Evolutionary conservation across 2,797 vertebrate genomes (phyloP).

Genomic region (Coreius guichenoti): DNA sequence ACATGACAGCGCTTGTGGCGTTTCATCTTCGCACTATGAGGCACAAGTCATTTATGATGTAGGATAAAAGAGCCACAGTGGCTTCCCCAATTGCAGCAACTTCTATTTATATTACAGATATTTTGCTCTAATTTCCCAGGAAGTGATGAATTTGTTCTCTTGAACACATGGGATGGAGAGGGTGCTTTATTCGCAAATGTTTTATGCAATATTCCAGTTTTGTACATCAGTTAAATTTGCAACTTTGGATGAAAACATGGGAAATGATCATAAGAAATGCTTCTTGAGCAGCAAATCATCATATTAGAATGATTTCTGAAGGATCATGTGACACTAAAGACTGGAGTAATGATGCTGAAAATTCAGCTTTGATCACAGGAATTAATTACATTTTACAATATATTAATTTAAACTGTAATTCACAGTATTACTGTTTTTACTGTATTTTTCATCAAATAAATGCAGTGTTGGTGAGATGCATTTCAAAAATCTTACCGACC

Average conservation of each 20-base stretch:
- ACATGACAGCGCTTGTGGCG: neutral
- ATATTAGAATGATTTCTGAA: no score
- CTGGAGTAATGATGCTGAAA: no score
- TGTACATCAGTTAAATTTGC: neutral
- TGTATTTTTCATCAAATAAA: neutral
- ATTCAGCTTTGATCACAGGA: no score
- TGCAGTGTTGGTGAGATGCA: neutral
- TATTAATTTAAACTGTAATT: neutral
- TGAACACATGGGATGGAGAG: no score
- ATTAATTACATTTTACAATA: neutral
- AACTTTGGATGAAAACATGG: neutral
- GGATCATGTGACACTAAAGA: no score
- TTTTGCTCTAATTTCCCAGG: no score
- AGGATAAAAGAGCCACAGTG: neutral
- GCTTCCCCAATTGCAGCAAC: neutral
- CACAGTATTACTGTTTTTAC: neutral
- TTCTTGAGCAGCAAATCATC: no score
- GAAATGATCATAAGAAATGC: neutral
- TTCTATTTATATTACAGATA: no score
- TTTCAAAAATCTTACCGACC: neutral
- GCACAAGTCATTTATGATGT: neutral
- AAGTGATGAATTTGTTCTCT: no score
- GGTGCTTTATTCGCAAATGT: neutral
- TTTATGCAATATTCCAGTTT: neutral
- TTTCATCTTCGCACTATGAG: neutral